phyloP scores from a whole-genome alignment of 2,888 invertebrate species.

The Cheilosia scutellata region DNA sequence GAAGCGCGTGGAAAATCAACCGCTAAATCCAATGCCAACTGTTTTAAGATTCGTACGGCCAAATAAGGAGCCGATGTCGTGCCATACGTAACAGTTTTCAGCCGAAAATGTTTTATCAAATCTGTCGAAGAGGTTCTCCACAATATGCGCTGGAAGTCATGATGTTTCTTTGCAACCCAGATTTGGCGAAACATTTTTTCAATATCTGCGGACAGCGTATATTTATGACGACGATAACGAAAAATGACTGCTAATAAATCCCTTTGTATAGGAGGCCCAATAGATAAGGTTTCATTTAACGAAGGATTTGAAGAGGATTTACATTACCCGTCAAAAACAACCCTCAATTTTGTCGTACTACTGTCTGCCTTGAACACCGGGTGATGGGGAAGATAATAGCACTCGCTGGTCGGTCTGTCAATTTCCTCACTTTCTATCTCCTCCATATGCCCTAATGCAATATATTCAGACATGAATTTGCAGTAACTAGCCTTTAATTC shows the following conservation, averaged over 20 bases:
- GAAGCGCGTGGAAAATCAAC: too few relatives aligned
- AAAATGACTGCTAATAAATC: conserved; percentile 48
- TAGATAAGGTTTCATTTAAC: conserved; percentile 50
- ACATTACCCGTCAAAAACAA: conserved; percentile 72
- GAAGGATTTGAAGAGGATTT: conserved; percentile 39
- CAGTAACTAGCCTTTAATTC: too few relatives aligned
- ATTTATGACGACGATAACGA: conserved; percentile 28
- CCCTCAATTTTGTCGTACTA: conserved; percentile 43
- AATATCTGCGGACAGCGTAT: conserved; percentile 41
- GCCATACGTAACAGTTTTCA: conserved; percentile 61
- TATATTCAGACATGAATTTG: too few relatives aligned
- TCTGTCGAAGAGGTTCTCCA: conserved; percentile 18
- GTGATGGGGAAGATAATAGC: not conserved
- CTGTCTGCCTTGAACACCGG: too few relatives aligned
- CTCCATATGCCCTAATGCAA: not conserved
- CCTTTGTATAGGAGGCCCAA: conserved; percentile 63
- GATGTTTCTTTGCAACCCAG: conserved; percentile 29
- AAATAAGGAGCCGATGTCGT: conserved; percentile 63
- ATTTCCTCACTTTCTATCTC: not conserved
- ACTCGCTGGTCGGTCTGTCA: not conserved
- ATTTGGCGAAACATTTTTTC: conserved; percentile 68
- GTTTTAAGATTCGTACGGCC: conserved; percentile 56
- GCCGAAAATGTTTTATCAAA: conserved; percentile 49
- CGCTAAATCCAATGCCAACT: conserved; percentile 44
- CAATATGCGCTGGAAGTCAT: conserved; percentile 67